Evolutionary conservation across 2,113 vertebrate species (phyloP).

Genomic region (Scolopax mira): DNA sequence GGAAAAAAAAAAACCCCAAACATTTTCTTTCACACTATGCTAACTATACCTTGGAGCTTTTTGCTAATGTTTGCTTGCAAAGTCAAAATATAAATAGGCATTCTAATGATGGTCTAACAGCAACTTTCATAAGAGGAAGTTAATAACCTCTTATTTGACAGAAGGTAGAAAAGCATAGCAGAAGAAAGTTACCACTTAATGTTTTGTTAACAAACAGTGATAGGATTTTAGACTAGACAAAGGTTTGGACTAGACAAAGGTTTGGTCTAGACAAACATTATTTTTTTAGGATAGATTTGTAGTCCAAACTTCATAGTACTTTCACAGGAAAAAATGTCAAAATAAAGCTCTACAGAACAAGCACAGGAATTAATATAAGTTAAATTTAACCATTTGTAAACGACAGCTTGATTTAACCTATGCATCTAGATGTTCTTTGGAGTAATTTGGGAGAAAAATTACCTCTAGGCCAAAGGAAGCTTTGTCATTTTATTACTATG

Average conservation of each 20-base stretch:
- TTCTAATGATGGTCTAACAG: background rate
- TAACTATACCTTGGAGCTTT: background rate
- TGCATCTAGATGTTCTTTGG: background rate
- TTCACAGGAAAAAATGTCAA: background rate
- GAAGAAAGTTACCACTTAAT: background rate
- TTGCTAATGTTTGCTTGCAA: background rate
- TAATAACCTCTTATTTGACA: background rate
- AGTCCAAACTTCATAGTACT: background rate
- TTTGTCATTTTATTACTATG: background rate
- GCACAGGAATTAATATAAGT: background rate
- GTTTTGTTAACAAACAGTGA: background rate
- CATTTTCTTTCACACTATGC: background rate
- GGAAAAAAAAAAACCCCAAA: background rate
- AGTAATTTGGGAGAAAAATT: background rate
- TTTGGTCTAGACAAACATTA: background rate
- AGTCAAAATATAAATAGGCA: background rate
- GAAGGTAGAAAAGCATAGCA: background rate
- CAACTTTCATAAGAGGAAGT: background rate
- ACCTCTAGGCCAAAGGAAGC: background rate
- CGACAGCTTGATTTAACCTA: background rate
- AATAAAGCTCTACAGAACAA: background rate
- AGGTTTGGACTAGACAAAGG: background rate
- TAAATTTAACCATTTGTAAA: background rate
- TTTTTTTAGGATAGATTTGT: background rate
- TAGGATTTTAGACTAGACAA: background rate